Conservation (phyloP, 53 echinoderm and acorn worm genomes). For the Luidia sarsii region DNA sequence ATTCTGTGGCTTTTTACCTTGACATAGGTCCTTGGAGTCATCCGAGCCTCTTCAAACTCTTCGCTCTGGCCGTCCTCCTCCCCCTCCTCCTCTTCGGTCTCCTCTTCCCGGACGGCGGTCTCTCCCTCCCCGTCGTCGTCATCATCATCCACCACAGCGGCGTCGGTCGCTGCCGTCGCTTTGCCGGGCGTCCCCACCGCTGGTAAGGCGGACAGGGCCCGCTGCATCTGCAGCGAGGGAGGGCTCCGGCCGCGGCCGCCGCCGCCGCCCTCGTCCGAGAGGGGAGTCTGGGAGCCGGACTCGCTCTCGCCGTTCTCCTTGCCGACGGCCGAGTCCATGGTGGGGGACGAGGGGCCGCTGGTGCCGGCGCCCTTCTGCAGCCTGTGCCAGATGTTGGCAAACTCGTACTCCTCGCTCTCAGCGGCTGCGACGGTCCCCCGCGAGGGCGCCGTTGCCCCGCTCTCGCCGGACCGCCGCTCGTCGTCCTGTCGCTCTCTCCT, state of each 20-base stretch:
- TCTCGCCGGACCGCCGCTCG: not conserved
- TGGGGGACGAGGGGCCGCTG: slow-evolving; percentile 47
- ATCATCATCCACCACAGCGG: slow-evolving; percentile 28
- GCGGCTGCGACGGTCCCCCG: not conserved
- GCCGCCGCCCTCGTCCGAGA: slow-evolving; percentile 26
- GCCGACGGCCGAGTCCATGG: not conserved
- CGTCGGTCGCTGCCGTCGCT: slow-evolving; percentile 25
- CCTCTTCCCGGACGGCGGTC: slow-evolving; percentile 7
- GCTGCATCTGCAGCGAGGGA: slow-evolving; percentile 49
- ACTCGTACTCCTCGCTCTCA: slow-evolving; percentile 59
- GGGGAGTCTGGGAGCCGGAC: slow-evolving; percentile 27
- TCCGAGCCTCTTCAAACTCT: slow-evolving; percentile 63
- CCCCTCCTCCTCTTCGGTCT: slow-evolving; percentile 45
- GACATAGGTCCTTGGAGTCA: slow-evolving; percentile 71
- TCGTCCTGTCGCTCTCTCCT: not conserved
- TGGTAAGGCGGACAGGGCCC: slow-evolving; percentile 35
- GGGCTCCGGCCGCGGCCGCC: no score
- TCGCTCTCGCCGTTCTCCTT: not conserved
- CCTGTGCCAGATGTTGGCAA: slow-evolving; percentile 78
- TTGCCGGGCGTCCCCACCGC: slow-evolving; percentile 22
- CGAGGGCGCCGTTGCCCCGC: not conserved
- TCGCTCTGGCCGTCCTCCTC: slow-evolving; percentile 41
- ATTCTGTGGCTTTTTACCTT: slow-evolving; percentile 54
- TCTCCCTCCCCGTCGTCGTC: slow-evolving; percentile 45
- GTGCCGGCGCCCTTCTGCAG: slow-evolving; percentile 37